Evolutionary conservation across 2,888 invertebrate genomes (phyloP), one percentile per base, ranked within the genome.

Genomic region (Oxytorus armatus): DNA sequence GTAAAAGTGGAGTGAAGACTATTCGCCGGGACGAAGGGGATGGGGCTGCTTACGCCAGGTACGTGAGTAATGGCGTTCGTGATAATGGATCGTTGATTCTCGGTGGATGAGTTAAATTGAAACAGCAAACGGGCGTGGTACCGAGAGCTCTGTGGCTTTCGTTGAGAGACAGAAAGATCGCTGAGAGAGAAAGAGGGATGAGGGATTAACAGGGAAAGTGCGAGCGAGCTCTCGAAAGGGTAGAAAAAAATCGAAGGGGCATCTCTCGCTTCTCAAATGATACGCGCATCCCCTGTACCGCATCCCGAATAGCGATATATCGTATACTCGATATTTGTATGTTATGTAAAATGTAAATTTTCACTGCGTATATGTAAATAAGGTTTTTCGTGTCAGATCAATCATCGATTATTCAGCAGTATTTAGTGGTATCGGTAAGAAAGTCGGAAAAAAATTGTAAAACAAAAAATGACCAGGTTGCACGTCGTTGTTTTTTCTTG

Each of bases 61-160:
- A 80, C 82, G 77, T 83, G 83, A 83, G 73, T 83, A 83, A 82
- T 83, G 83, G 83, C 66, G 68, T 83, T 83, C 82, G 83, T 83
- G 83, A 83, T 83, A 83, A 83, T 83, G 83, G 83, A 83, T 83
- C 82, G 83, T 83, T 83, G 83, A 82, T 83, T 83, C 77, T 74
- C 55, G 44, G 55, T 61, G 79, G 80, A 83, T 82, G 83, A 82
- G 82, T 83, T 80, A 79, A 83, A 83, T 83, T 83, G 83, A 82
- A 83, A 83, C 83, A 83, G 83, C 82, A 83, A 83, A 83, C 77
- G 78, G 83, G 83, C 80, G 82, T 82, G 82, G 82, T 82, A 77
- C 70, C 75, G 81, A 69, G 73, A 66, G 73, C 61, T 61, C 68
- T 63, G 68, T 68, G 68, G 49, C 49, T 39, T 21, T 44, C 14